Percentiles rank a stretch among this genome's conserved stretches.
phyloP scores from a whole-genome alignment of 2,113 vertebrate genomes.

The Notothenia rossii region DNA sequence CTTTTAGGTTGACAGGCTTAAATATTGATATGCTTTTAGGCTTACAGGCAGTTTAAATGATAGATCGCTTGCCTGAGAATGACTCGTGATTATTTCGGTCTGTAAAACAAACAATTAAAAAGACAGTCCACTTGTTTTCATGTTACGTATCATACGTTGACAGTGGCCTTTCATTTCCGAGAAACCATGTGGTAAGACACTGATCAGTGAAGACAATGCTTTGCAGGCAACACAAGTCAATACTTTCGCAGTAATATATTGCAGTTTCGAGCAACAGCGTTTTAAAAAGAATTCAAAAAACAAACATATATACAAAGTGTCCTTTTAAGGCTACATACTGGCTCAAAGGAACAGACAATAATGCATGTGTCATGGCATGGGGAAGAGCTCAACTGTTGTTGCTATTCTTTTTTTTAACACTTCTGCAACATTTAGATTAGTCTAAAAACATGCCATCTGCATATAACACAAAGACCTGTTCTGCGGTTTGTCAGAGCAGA shows the following conservation, averaged over 20 bases:
- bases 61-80: neutral
- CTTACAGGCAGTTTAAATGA: slow-evolving; percentile 5
- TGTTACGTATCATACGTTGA: neutral
- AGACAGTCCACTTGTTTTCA: neutral
- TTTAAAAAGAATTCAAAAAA: neutral
- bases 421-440: neutral
- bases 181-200: neutral
- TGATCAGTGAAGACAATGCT: neutral
- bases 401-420: neutral
- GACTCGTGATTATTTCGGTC: neutral
- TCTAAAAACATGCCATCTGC: neutral
- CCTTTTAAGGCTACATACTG: neutral
- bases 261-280: neutral
- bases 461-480: neutral
- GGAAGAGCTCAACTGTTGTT: neutral
- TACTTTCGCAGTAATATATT: neutral
- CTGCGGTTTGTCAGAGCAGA: neutral
- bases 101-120: neutral
- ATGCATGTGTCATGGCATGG: too few relatives aligned
- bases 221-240: neutral
- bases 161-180: neutral
- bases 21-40: slow-evolving; percentile 13
- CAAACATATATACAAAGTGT: neutral
- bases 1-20: slow-evolving; percentile 10
- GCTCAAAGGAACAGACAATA: too few relatives aligned